phyloP scores from a whole-genome alignment of 2,888 invertebrate genomes.

The Calephelis perditalis region DNA sequence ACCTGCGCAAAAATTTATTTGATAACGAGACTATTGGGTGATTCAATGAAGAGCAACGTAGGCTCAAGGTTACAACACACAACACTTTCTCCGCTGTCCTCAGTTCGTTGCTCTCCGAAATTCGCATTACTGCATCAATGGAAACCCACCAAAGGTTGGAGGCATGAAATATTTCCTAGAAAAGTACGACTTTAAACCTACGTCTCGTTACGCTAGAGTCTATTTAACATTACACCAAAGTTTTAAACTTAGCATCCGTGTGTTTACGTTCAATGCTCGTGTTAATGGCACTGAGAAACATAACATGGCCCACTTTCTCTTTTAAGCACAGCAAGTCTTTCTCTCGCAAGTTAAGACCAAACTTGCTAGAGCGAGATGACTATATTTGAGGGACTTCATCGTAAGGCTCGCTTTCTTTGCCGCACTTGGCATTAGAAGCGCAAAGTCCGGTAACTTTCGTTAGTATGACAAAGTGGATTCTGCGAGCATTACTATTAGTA shows the following conservation, averaged over 20 bases:
- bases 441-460: slow-evolving; percentile 77
- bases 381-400: slow-evolving; percentile 47
- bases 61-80: slow-evolving; percentile 73
- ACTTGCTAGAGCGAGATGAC: slow-evolving; percentile 56
- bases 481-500: slow-evolving; percentile 27
- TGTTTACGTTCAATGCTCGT: slow-evolving; percentile 74
- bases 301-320: slow-evolving; percentile 78
- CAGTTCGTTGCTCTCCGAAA: slow-evolving; percentile 75
- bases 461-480: slow-evolving; percentile 55
- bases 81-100: slow-evolving; percentile 65
- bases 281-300: slow-evolving; percentile 74
- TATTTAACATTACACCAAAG: slow-evolving; percentile 28
- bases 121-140: slow-evolving; percentile 53
- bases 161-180: slow-evolving; percentile 33
- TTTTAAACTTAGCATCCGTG: slow-evolving; percentile 51
- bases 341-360: slow-evolving; percentile 42
- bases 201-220: slow-evolving; percentile 26
- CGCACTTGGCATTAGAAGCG: slow-evolving; percentile 73
- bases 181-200: slow-evolving; percentile 29
- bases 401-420: slow-evolving; percentile 72
- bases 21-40: slow-evolving; percentile 66
- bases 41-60: slow-evolving; percentile 53
- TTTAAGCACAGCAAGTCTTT: slow-evolving; percentile 68
- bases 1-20: slow-evolving; percentile 37
- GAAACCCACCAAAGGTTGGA: slow-evolving; percentile 39